Evolutionary conservation across 2,888 invertebrate genomes (phyloP), one percentile per base, ranked within the genome.

Genomic region (Pristionchus arcanus): DNA sequence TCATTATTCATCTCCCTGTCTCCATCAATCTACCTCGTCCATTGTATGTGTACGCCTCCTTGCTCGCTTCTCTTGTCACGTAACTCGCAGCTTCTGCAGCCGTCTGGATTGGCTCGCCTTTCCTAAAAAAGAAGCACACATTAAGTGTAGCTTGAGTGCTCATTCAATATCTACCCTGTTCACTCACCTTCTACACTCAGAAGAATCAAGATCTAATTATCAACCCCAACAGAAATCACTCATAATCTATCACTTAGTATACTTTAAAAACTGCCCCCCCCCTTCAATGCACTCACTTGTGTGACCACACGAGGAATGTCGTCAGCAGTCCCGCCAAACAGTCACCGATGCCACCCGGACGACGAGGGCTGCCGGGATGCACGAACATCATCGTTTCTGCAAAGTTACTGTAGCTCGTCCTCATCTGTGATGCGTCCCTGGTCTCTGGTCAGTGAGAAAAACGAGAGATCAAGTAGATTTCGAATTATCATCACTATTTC

Each of bases 291-390:
- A 21, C 81, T 53, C 21, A 93, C 92, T 90, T 91, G 90, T 90
- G 91, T 0, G 94, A 92, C 95, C 95, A 94, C 84, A 90, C 92
- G 19, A 97, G 96, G 95, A 98, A 98, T 66, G 97, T 97, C 4
- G 97, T 97, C 93, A 98, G 96, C 0, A 97, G 96, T 11, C 99
- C 99, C 83, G 97, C 97, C 13, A 99, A 96, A 42, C 99, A 95
- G 95, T 99, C 99, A 0, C 99, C 99, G 96, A 99, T 99, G 0
- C 99, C 99, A 15, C 99, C 99, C 96, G 98, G 99, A 86, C 99
- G 96, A 91, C 99, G 96, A 0, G 97, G 97, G 42, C 98, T 97
- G 13, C 81, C 81, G 2, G 81, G 25, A 49, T 53, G 49, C 49
- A n/a, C 11, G 81, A 81, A 81, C 53, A 53, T 13, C n/a, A n/a